Evolutionary conservation across 2,888 invertebrate species (phyloP).

Genomic region (Lepeophtheirus nordmannii): DNA sequence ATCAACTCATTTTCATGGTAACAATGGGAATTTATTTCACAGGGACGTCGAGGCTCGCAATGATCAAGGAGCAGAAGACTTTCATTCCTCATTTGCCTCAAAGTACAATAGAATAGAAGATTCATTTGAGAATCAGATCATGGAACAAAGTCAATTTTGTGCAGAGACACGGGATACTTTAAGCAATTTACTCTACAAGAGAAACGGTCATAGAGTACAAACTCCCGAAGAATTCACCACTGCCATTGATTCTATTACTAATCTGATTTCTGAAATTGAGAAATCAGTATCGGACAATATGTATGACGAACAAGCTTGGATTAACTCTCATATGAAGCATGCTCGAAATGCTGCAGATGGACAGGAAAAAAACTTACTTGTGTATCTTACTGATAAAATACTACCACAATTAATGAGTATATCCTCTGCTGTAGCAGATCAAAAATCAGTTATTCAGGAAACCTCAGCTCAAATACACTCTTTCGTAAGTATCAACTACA

Average conservation of each 20-base stretch:
- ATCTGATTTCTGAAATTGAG: not conserved
- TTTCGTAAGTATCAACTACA: not conserved
- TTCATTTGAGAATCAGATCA: not conserved
- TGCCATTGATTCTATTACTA: not conserved
- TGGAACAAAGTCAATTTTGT: not conserved
- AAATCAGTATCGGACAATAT: not conserved
- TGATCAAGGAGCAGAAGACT: not conserved
- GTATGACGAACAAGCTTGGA: not conserved
- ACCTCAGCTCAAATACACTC: not conserved
- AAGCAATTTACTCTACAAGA: not conserved
- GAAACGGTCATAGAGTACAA: not conserved
- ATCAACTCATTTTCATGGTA: not conserved
- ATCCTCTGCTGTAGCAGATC: not conserved
- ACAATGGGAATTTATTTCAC: not conserved
- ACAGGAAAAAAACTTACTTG: not conserved
- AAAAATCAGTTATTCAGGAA: not conserved
- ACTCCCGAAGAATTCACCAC: not conserved
- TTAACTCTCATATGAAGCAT: not conserved
- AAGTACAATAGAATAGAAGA: not conserved
- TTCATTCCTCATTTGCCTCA: not conserved
- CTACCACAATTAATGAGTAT: not conserved
- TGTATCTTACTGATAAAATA: not conserved
- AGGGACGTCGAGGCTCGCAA: not conserved
- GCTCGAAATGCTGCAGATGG: not conserved
- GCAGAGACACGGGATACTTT: not conserved